Base-by-base conservation (phyloP, 2,888 invertebrate genomes). In the Liopterus haemorrhoidalis region DNA sequence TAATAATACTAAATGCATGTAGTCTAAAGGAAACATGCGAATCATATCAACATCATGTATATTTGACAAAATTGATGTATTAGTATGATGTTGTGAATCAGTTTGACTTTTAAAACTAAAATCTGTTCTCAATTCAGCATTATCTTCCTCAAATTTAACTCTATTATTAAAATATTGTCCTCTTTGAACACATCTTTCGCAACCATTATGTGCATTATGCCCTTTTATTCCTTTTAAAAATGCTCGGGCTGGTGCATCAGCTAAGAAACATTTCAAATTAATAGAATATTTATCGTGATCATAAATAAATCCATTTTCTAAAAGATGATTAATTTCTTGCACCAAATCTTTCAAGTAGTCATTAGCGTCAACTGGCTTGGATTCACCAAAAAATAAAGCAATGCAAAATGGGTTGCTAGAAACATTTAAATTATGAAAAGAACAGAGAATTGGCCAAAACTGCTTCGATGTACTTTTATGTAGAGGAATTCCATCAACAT, bases 1-100 rank as follows among this genome's bases (percentile, higher is more conserved):
- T 22, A 52, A 19, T 41, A 46, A 47, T 27, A 52, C 38, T 12
- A 52, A 28, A 38, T 54, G 53, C 53, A 52, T 50, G 33, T 51
- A 54, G 45, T 50, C 38, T 25, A 42, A 21, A 39, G 51, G 50
- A 39, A 51, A 39, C 18, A 24, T 25, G 30, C 37, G 27, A 9
- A 48, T 43, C 19, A 30, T 30, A 24, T 32, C 37, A 36, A 47
- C 25, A 35, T 27, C 27, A 21, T 14, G 12, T 14, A 54, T 22
- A 27, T 25, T 30, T 27, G 31, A 39, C 21, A 51, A 39, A 9
- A 22, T 14, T 20, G 45, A 41, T 19, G 30, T 30, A 20, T 41
- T 31, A 11, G 19, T 37, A 35, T 54, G 52, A 46, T 52, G 44
- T 8, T 42, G 42, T 24, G 36, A 41, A 31, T 52, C 41, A 4